A percentile compares a stretch with the other conserved stretches of the same genome.
phyloP scores from a whole-genome alignment of 2,113 vertebrate genomes.

The Athene noctua region DNA sequence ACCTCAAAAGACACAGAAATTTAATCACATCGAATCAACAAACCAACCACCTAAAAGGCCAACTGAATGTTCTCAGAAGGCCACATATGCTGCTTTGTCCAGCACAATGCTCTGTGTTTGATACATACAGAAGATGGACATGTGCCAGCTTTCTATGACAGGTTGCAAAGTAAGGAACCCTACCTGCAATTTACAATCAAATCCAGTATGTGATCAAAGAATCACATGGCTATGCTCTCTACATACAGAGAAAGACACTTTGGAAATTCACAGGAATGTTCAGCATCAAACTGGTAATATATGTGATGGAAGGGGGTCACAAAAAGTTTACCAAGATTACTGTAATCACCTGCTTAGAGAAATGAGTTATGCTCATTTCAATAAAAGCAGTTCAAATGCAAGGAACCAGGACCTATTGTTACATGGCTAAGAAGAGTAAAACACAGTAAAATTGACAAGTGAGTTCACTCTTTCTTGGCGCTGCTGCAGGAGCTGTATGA shows the following conservation, averaged over 20 bases:
- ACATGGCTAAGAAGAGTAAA: background rate
- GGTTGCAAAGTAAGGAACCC: background rate
- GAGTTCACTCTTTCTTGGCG: background rate
- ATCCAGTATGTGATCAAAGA: background rate
- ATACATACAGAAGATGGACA: background rate
- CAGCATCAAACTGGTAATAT: background rate
- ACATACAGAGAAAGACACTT: background rate
- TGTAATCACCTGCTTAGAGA: background rate
- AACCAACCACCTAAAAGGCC: background rate
- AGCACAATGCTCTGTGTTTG: rapidly evolving
- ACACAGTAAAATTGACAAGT: background rate
- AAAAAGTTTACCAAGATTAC: background rate
- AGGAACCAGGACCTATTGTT: background rate
- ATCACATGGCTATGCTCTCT: background rate
- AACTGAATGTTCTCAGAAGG: background rate
- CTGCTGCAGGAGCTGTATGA: background rate
- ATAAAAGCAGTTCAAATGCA: background rate
- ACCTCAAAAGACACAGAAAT: background rate
- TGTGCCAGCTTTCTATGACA: background rate
- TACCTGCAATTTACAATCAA: background rate
- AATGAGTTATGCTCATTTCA: background rate
- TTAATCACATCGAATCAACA: background rate
- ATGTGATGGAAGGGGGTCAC: background rate
- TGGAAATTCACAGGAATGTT: background rate
- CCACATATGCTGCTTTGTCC: background rate